Evolutionary conservation across 2,888 invertebrate genomes (phyloP).

Genomic region (Cerastoderma edule): DNA sequence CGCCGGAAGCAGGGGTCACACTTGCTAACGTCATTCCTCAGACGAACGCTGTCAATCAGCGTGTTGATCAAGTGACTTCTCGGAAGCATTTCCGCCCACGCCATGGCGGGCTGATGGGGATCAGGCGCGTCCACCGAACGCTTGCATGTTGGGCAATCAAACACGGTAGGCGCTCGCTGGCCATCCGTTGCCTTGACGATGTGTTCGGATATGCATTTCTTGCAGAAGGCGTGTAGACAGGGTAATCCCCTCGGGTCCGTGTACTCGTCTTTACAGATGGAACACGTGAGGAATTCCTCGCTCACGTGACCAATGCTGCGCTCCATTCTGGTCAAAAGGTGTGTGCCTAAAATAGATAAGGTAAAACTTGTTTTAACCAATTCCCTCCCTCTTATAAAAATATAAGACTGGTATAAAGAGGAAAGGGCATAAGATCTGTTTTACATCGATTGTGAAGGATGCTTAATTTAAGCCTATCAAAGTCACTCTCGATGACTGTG

Average conservation of each 20-base stretch:
- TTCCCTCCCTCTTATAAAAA: too few relatives aligned
- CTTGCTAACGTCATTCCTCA: constrained; percentile 63
- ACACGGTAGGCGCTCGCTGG: constrained; percentile 57
- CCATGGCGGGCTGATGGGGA: constrained; percentile 49
- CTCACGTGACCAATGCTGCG: constrained; percentile 37
- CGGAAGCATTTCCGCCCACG: constrained; percentile 61
- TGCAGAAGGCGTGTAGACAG: constrained; percentile 69
- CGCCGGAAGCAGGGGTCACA: constrained; percentile 65
- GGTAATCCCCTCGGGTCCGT: constrained; percentile 61
- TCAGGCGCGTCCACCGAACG: constrained; percentile 61
- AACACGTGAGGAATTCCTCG: constrained; percentile 63
- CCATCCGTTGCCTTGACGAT: constrained; percentile 58
- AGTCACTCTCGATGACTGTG: too few relatives aligned
- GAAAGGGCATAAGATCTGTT: too few relatives aligned
- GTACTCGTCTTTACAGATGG: constrained; percentile 63
- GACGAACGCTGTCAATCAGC: constrained; percentile 62
- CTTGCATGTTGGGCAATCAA: constrained; percentile 65
- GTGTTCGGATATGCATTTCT: constrained; percentile 64
- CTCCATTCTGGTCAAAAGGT: too few relatives aligned
- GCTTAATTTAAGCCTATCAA: too few relatives aligned
- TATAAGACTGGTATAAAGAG: too few relatives aligned
- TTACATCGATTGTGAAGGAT: too few relatives aligned
- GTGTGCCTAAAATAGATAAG: too few relatives aligned
- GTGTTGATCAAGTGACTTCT: constrained; percentile 63
- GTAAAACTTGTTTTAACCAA: too few relatives aligned